These are phyloP conservation scores for Odontesthes bonariensis DNA, from an alignment of 2,113 vertebrate species.

Conservation along the genomic window DNA sequence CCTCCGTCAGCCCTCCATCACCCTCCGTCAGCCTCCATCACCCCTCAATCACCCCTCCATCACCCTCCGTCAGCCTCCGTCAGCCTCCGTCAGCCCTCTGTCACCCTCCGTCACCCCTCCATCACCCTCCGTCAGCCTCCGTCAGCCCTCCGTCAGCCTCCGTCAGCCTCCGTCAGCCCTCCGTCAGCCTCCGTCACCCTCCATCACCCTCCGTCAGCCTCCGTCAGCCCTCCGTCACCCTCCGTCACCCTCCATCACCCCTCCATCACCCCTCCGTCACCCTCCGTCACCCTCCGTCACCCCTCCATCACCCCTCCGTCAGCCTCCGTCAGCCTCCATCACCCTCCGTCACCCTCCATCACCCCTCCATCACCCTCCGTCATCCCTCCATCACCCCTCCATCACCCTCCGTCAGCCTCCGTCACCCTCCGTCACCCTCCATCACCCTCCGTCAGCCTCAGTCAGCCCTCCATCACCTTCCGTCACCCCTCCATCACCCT, in stretches of 20 bases:
- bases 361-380: constrained; percentile 20
- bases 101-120: constrained; percentile 33
- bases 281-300: constrained; percentile 40
- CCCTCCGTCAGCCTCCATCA: constrained; percentile 36
- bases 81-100: constrained; percentile 22
- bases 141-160: too few species aligned
- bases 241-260: constrained; percentile 25
- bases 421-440: too few species aligned
- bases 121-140: constrained; percentile 50
- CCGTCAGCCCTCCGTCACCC: not conserved
- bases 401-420: too few species aligned
- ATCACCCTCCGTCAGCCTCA: not conserved
- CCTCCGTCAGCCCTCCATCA: constrained; percentile 21
- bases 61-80: constrained; percentile 8
- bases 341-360: constrained; percentile 26
- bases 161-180: constrained; percentile 30
- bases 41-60: constrained; percentile 13
- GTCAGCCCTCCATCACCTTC: constrained; percentile 30
- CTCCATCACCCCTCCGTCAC: constrained; percentile 21
- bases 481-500: constrained; percentile 26
- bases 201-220: constrained; percentile 40
- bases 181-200: constrained; percentile 23
- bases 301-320: constrained; percentile 5
- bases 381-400: constrained; percentile 43
- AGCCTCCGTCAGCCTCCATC: constrained; percentile 6